Evolutionary conservation across 2,888 invertebrate species (phyloP), one percentile per base, ranked within the genome.

Genomic region (Synanthedon tipuliformis): DNA sequence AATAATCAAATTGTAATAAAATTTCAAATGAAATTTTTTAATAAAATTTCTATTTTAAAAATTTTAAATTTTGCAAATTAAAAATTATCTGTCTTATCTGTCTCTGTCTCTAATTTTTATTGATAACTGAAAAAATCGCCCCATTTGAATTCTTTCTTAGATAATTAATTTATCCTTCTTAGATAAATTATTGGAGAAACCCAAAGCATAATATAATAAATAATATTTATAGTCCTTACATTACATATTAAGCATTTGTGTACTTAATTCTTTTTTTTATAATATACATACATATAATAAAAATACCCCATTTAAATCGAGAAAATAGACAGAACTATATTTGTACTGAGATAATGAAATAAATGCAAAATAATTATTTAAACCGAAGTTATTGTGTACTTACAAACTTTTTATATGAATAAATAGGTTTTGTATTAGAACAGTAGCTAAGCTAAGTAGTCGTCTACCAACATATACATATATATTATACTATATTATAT

Each of bases 391-490:
- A 49, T 12, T 49, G 1, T 23, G 23, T 49, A 49, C 57, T 56
- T 57, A 62, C 56, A 58, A 34, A 74, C 64, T 63, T 80, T 81
- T 81, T 79, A 72, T 80, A 81, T 51, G 5, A 61, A 71, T 61
- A 56, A 59, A 69, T 77, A 79, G 72, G 77, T 74, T 78, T 76
- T 75, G 71, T 78, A 76, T 66, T 78, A 77, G 75, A 50, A 77
- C 73, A 50, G 56, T 74, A 77, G 71, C 53, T 56, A 61, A 77
- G 71, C 53, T 56, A 61, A 54, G 65, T 73, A 73, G 71, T 51
- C 73, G 67, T 74, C 59, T 72, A 66, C 51, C 41, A 23, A 52
- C 52, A 53, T 61, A 65, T 61, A 62, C 60, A 61, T 65, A 62
- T 64, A 60, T 59, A 40, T 49, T 18, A 23, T 23, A 23, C 23